Conservation (phyloP, 2,888 invertebrate genomes). For the Aleiodes testaceus region DNA sequence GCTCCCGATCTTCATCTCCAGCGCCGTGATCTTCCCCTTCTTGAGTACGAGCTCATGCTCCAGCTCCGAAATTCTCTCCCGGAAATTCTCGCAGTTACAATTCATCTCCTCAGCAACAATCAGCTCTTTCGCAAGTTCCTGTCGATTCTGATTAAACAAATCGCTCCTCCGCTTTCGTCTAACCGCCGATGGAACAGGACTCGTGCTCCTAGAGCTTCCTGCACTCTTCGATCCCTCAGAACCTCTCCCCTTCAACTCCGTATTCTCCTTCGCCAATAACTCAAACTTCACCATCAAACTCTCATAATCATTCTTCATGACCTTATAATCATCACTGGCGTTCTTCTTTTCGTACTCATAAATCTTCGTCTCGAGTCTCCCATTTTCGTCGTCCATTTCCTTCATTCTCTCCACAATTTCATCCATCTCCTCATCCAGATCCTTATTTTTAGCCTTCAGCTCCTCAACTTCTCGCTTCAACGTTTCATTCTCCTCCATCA, state of each 20-base stretch:
- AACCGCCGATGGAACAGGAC: conserved; percentile 53
- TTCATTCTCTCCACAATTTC: conserved; percentile 53
- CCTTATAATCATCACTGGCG: neutral
- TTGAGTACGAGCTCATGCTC: conserved; percentile 63
- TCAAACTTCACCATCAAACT: conserved; percentile 1
- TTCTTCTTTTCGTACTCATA: conserved; percentile 3
- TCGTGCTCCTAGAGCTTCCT: conserved; percentile 56
- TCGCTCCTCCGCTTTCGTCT: conserved; percentile 57
- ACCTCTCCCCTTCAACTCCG: conserved; percentile 47
- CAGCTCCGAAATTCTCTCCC: conserved; percentile 57
- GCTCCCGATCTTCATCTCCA: conserved; percentile 63
- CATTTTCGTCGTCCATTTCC: conserved; percentile 57
- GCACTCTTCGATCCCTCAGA: conserved; percentile 48
- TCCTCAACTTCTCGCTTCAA: conserved; percentile 60
- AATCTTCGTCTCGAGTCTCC: neutral
- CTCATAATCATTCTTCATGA: neutral
- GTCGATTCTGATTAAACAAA: conserved; percentile 58
- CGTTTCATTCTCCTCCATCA: no score
- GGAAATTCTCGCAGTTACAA: conserved; percentile 49
- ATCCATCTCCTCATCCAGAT: conserved; percentile 75
- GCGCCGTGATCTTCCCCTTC: conserved; percentile 62
- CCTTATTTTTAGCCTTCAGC: conserved; percentile 71
- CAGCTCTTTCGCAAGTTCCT: conserved; percentile 49
- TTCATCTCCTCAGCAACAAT: conserved; percentile 40
- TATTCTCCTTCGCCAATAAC: conserved; percentile 51